Percentiles rank a stretch among this genome's conserved stretches.
phyloP scores from a whole-genome alignment of 2,888 invertebrate species.

The Rhamphomyia laevipes region DNA sequence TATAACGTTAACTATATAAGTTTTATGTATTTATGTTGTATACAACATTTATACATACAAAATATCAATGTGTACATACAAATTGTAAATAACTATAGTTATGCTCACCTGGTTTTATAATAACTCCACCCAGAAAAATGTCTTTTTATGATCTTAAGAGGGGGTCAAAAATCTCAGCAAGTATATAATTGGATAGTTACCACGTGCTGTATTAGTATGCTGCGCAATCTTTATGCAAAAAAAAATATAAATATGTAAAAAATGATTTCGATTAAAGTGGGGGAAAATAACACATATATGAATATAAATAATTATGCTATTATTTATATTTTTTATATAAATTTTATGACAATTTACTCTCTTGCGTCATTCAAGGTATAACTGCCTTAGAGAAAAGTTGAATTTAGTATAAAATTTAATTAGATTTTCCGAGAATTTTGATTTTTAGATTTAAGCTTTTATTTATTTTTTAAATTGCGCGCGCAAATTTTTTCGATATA shows the following conservation, averaged over 20 bases:
- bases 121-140: background rate
- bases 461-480: too few species aligned
- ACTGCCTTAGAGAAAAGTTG: background rate
- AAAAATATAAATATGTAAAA: too few species aligned
- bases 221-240: background rate
- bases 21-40: too few species aligned
- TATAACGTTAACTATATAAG: too few species aligned
- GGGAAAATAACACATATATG: background rate
- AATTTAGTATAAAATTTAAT: background rate
- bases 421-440: background rate
- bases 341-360: background rate
- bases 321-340: too few species aligned
- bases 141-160: background rate
- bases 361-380: slow-evolving; percentile 1
- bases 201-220: background rate
- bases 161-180: background rate
- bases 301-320: background rate
- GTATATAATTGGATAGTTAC: background rate
- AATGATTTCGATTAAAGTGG: too few species aligned
- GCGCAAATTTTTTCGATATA: background rate
- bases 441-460: background rate
- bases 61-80: too few species aligned
- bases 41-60: too few species aligned
- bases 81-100: background rate
- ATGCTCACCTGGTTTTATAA: background rate